A percentile compares a stretch with the other conserved stretches of the same genome.
Evolutionary conservation across 1,140 invertebrate species (phyloP).

Genomic region (Macrocentrus cingulum): DNA sequence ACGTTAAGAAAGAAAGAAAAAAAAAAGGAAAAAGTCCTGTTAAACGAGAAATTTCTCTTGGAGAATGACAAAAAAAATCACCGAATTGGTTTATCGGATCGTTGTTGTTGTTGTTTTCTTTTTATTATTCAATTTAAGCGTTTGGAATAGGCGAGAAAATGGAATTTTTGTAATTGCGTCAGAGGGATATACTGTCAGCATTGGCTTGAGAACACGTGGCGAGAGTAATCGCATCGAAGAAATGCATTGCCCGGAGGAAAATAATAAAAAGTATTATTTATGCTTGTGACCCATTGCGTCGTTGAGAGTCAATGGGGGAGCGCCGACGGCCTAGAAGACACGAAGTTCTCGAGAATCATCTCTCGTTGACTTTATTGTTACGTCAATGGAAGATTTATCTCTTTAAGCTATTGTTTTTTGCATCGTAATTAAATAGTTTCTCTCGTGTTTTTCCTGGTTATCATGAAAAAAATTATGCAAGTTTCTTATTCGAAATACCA

Average conservation of each 20-base stretch:
- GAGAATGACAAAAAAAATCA: too few species aligned
- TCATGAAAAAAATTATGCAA: too few species aligned
- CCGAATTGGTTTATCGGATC: too few species aligned
- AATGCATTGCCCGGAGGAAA: conserved; percentile 1
- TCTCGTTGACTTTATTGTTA: neutral
- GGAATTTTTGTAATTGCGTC: conserved; percentile 20
- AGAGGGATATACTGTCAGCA: neutral
- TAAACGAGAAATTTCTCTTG: too few species aligned
- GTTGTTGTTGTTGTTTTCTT: too few species aligned
- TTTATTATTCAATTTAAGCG: too few species aligned
- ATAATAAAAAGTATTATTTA: conserved; percentile 19
- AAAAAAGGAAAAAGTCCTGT: too few species aligned
- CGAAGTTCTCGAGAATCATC: neutral
- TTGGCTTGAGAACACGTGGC: conserved; percentile 3
- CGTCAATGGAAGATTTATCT: too few species aligned
- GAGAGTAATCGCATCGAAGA: conserved; percentile 10
- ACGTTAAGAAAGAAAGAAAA: neutral
- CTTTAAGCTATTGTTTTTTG: too few species aligned
- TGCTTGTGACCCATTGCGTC: conserved; percentile 3
- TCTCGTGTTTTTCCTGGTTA: too few species aligned
- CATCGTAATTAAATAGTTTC: too few species aligned
- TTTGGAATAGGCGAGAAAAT: conserved; percentile 4
- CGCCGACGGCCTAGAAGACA: conserved; percentile 1
- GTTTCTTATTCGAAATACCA: too few species aligned
- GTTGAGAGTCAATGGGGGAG: neutral